Evolutionary conservation across 2,888 invertebrate species (phyloP).

Genomic region (Andrena haemorrhoa): DNA sequence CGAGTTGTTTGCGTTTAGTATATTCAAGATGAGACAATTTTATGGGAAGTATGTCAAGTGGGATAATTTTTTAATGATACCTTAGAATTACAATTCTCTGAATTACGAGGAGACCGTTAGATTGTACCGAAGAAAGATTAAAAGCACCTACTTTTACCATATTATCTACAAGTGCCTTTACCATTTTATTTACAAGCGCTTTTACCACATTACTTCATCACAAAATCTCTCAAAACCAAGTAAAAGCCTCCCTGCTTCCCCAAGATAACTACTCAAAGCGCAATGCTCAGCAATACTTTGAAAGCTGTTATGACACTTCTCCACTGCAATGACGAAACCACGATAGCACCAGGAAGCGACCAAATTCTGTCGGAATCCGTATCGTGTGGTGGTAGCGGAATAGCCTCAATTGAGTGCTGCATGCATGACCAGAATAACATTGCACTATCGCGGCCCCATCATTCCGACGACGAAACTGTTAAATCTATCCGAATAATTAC

Average conservation of each 20-base stretch:
- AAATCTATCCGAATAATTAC: background rate
- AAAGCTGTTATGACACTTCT: background rate
- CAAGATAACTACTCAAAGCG: background rate
- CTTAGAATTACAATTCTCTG: too few species aligned
- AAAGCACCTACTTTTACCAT: too few species aligned
- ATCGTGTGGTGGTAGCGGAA: conserved; percentile 26
- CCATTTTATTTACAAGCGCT: too few species aligned
- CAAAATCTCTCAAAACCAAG: too few species aligned
- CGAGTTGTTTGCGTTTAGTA: background rate
- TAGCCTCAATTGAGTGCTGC: conserved; percentile 23
- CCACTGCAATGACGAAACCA: conserved; percentile 9
- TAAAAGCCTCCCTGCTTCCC: background rate
- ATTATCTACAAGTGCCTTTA: too few species aligned
- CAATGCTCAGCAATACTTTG: background rate
- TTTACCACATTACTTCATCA: too few species aligned
- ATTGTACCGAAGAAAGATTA: too few species aligned
- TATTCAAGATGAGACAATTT: conserved; percentile 3
- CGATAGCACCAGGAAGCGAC: conserved; percentile 12
- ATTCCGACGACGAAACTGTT: background rate
- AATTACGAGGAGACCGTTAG: too few species aligned
- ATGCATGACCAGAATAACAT: conserved; percentile 27
- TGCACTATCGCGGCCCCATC: conserved; percentile 21
- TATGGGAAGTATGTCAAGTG: background rate
- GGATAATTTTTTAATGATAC: too few species aligned
- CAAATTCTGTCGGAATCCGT: conserved; percentile 38